Conservation (phyloP, 1,140 invertebrate genomes). For the Aradophagus sp. region DNA sequence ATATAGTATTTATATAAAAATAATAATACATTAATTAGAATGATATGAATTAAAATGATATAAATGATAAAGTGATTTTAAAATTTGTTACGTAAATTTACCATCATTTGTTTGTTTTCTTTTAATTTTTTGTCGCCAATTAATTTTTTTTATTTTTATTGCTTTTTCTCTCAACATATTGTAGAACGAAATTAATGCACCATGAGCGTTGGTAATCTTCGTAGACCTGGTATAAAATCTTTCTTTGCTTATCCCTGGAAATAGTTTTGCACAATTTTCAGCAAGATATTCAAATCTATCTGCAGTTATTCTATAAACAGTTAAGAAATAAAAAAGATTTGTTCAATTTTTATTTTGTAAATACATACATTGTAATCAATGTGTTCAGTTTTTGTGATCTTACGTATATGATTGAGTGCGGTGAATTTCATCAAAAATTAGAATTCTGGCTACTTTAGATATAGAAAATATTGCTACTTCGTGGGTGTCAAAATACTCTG, state of each 20-base stretch:
- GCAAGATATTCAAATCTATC: constrained; percentile 9
- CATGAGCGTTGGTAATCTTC: constrained; percentile 2
- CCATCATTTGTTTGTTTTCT: constrained; percentile 4
- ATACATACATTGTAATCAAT: background rate
- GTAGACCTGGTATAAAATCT: constrained; percentile 1
- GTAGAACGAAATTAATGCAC: constrained; percentile 3
- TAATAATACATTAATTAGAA: background rate
- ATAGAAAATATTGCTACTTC: background rate
- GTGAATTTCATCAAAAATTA: constrained; percentile 3
- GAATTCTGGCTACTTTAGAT: constrained; percentile 2
- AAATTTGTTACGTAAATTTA: too few species aligned
- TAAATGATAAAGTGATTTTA: too few species aligned
- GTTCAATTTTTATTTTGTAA: background rate
- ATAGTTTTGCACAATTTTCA: constrained; percentile 9
- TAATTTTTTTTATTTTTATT: constrained; percentile 1
- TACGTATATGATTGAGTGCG: constrained; percentile 5
- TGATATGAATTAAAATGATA: too few species aligned
- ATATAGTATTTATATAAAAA: background rate
- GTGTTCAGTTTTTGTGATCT: too few species aligned
- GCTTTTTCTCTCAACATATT: constrained; percentile 4
- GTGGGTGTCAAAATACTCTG: background rate
- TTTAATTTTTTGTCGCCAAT: background rate
- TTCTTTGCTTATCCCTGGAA: constrained; percentile 5
- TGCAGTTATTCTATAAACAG: constrained; percentile 2
- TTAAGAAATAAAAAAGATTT: background rate